phyloP scores from a whole-genome alignment of 2,888 invertebrate genomes.

The Tryphoninae sp. region DNA sequence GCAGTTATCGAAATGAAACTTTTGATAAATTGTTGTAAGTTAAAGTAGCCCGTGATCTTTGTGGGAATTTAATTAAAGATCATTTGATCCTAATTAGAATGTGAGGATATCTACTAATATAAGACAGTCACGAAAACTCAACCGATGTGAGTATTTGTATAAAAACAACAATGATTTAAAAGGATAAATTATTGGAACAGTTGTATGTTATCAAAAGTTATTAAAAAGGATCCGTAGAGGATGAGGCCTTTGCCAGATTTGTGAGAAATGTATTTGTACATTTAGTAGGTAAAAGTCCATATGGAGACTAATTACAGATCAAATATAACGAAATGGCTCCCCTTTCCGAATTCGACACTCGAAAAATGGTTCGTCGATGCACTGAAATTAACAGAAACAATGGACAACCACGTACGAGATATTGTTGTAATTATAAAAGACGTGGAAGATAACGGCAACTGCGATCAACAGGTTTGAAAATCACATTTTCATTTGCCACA shows the following conservation, averaged over 20 bases:
- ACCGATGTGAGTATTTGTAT: neutral
- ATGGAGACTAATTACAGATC: slow-evolving; percentile 75
- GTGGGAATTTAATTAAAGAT: neutral
- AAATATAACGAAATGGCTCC: slow-evolving; percentile 77
- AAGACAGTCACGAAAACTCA: neutral
- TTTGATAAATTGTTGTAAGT: neutral
- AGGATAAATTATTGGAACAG: neutral
- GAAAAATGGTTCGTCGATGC: slow-evolving; percentile 74
- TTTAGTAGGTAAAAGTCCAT: neutral
- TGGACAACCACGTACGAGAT: slow-evolving; percentile 68
- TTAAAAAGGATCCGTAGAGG: neutral
- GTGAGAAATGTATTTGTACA: neutral
- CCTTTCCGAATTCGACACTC: slow-evolving; percentile 66
- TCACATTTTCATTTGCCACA: neutral
- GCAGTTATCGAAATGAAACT: neutral
- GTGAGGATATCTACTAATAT: neutral
- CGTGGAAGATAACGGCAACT: slow-evolving; percentile 57
- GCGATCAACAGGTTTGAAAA: slow-evolving; percentile 69
- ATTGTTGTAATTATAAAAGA: slow-evolving; percentile 70
- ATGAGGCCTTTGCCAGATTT: neutral
- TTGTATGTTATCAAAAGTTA: neutral
- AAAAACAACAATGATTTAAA: neutral
- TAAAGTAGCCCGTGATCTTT: neutral
- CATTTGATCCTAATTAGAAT: neutral
- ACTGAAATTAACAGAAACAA: slow-evolving; percentile 68